Percentiles rank a stretch among this genome's conserved stretches.
Evolutionary conservation across 2,888 invertebrate species (phyloP).

Genomic region (Drosophila incognita): DNA sequence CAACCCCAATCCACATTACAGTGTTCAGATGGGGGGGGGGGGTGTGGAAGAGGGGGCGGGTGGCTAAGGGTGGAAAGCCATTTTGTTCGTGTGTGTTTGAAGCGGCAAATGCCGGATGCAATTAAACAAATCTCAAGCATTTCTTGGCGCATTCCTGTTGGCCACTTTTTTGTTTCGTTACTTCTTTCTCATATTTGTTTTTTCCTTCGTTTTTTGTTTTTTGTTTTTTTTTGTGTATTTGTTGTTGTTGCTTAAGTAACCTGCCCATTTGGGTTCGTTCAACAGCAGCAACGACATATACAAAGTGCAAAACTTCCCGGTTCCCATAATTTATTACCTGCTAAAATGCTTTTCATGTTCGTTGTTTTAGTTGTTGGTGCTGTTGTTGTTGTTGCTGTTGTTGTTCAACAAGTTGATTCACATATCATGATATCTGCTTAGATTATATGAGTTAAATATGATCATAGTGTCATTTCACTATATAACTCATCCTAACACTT

Average conservation of each 20-base stretch:
- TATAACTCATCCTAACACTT: not conserved
- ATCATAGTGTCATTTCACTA: not conserved
- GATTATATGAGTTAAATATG: not conserved
- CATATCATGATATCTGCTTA: conserved; percentile 28
- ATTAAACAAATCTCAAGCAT: conserved; percentile 78
- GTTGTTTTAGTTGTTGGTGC: not conserved
- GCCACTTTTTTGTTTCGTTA: conserved; percentile 33
- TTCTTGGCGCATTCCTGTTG: conserved; percentile 58
- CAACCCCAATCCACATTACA: not conserved
- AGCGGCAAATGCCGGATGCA: conserved; percentile 66
- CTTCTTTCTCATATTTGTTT: conserved; percentile 10
- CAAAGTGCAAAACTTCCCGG: conserved; percentile 28
- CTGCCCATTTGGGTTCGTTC: conserved; percentile 18
- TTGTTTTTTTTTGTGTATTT: not conserved
- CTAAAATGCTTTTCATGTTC: conserved; percentile 24
- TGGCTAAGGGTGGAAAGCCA: conserved; percentile 58
- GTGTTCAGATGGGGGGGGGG: not conserved
- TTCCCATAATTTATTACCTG: conserved; percentile 52
- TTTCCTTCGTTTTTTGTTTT: not conserved
- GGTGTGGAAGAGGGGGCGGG: no score
- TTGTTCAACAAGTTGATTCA: conserved; percentile 45
- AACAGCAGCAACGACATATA: conserved; percentile 24
- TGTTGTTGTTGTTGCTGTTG: conserved; percentile 9
- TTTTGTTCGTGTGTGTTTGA: conserved; percentile 57
- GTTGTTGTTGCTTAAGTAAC: conserved; percentile 22